phyloP scores from a whole-genome alignment of 2,113 vertebrate species.

The Engystomops pustulosus region DNA sequence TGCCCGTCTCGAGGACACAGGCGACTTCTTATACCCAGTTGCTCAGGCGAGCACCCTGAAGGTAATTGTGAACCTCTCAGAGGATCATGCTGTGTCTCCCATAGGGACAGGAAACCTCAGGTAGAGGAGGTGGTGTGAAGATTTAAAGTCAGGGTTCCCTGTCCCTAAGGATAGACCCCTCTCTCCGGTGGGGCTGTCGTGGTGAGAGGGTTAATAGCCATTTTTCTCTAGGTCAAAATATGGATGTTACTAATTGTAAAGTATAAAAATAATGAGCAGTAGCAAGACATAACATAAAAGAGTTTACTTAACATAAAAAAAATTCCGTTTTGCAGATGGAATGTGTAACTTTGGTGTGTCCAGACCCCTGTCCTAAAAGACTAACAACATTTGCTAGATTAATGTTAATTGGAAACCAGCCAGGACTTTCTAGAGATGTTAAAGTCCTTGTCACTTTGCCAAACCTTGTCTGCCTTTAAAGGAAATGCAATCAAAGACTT shows the following conservation, averaged over 20 bases:
- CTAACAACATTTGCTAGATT: slow-evolving; percentile 10
- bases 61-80: no score
- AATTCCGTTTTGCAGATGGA: slow-evolving; percentile 22
- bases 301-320: slow-evolving; percentile 17
- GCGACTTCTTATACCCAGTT: no score
- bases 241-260: background rate
- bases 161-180: no score
- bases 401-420: background rate
- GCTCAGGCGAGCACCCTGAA: no score
- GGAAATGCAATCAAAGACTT: no score
- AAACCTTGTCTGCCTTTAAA: background rate
- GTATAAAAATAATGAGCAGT: background rate
- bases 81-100: no score
- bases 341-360: slow-evolving; percentile 37
- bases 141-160: no score
- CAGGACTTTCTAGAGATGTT: background rate
- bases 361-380: slow-evolving; percentile 5
- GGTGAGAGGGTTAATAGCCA: no score
- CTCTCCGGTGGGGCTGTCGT: no score
- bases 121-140: no score
- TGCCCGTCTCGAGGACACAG: no score
- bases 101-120: no score
- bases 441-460: background rate
- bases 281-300: background rate
- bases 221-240: background rate